Conservation (phyloP, 2,113 vertebrate genomes). For the Alosa alosa region DNA sequence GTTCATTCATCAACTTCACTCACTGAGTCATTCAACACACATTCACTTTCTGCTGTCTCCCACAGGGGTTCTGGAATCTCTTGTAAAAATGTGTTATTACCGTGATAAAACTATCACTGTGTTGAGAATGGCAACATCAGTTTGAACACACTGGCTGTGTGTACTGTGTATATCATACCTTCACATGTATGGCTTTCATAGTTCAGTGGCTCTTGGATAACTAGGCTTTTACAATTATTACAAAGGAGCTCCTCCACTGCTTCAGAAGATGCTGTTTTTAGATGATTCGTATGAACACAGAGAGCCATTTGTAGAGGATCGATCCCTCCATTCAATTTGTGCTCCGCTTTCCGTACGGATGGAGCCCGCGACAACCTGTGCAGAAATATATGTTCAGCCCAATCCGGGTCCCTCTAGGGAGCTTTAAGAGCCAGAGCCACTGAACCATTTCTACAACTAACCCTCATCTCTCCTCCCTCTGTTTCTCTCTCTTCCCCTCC, state of each 20-base stretch:
- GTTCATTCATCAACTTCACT: not conserved
- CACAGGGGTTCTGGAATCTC: not conserved
- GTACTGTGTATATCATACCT: not conserved
- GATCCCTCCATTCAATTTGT: not conserved
- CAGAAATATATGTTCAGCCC: conserved; percentile 11
- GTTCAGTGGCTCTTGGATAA: not conserved
- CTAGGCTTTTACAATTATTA: not conserved
- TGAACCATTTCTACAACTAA: not conserved
- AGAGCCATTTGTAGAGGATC: not conserved
- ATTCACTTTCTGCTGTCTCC: not conserved
- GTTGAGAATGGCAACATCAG: not conserved
- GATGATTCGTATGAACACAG: not conserved
- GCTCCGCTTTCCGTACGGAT: not conserved
- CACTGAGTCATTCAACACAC: not conserved
- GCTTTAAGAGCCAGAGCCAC: not conserved
- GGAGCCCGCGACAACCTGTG: not conserved
- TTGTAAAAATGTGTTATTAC: not conserved
- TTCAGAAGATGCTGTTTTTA: not conserved
- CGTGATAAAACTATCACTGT: not conserved
- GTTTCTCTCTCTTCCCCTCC: not conserved
- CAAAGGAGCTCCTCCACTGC: not conserved
- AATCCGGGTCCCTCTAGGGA: not conserved
- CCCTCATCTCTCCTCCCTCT: not conserved
- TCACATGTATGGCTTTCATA: not conserved
- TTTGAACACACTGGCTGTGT: not conserved